Evolutionary conservation across 2,113 vertebrate genomes (phyloP).

Genomic region (Myrmophylax atrothorax): DNA sequence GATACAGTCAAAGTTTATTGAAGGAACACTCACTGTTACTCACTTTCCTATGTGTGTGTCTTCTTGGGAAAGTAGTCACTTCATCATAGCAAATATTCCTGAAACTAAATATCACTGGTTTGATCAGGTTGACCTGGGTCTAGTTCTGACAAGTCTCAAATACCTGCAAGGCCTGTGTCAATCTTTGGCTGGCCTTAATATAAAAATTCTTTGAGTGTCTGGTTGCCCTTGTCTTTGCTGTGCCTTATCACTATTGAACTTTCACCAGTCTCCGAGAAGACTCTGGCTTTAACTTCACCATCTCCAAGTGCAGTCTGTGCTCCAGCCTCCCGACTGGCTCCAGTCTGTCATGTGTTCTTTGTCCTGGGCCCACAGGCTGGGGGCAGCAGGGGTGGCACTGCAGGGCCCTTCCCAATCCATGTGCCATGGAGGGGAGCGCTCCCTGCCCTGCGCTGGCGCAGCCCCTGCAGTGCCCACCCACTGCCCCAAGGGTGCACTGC

Average conservation of each 20-base stretch:
- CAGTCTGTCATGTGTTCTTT: rapidly evolving
- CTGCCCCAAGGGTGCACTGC: slow-evolving; percentile 62
- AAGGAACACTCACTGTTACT: not conserved
- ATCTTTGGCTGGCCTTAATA: not conserved
- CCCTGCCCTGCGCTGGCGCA: not conserved
- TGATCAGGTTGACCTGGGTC: not conserved
- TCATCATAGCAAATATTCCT: not conserved
- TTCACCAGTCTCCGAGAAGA: rapidly evolving
- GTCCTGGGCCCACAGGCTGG: not conserved
- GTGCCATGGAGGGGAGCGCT: not conserved
- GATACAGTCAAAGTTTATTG: not conserved
- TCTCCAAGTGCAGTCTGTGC: rapidly evolving
- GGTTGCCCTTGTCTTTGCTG: not conserved
- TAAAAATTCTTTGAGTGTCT: too few species aligned
- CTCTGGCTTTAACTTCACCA: not conserved
- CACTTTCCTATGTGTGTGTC: not conserved
- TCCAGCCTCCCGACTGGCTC: not conserved
- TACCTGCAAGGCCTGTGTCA: not conserved
- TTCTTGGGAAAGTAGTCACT: not conserved
- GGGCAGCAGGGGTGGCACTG: not conserved
- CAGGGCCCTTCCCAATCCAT: too few species aligned
- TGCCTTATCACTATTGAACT: not conserved
- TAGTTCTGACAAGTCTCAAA: not conserved
- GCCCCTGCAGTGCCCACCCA: not conserved
- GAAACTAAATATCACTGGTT: not conserved